Evolutionary conservation across 2,113 vertebrate genomes (phyloP).

Genomic region (Entelurus aequoreus): DNA sequence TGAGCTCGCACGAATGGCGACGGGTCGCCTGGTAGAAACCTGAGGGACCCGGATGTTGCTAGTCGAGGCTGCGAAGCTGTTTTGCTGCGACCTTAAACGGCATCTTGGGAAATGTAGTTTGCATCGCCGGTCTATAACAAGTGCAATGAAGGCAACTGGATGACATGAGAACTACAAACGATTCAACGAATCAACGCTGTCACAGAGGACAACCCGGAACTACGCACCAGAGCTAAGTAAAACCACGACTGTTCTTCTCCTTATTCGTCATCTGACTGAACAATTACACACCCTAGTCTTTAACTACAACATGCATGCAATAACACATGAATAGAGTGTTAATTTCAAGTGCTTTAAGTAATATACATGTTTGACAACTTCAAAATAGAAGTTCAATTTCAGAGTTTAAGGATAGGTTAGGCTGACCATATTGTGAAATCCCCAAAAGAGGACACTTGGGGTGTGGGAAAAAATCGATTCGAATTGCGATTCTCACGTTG

Average conservation of each 20-base stretch:
- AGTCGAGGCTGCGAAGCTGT: slow-evolving; percentile 25
- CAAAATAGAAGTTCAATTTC: too few species aligned
- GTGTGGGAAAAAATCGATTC: too few species aligned
- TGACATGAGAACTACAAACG: background rate
- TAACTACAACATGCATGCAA: background rate
- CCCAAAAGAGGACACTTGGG: too few species aligned
- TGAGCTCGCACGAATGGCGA: slow-evolving; percentile 76
- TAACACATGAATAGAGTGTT: background rate
- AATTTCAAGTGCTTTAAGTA: background rate
- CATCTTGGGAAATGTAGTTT: slow-evolving; percentile 56
- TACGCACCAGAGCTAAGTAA: background rate
- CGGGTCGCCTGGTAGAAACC: slow-evolving; percentile 76
- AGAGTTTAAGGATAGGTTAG: too few species aligned
- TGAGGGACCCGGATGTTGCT: slow-evolving; percentile 74
- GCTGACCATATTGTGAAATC: too few species aligned
- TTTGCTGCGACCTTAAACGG: background rate
- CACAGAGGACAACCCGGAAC: background rate
- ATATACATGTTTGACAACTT: background rate
- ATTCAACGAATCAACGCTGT: background rate
- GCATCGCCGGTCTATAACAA: too few species aligned
- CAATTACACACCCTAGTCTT: background rate
- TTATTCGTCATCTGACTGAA: slow-evolving; percentile 1
- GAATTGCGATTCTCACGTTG: too few species aligned
- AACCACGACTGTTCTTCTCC: background rate
- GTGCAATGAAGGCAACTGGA: too few species aligned